A percentile compares a stretch with the other conserved stretches of the same genome.
Conservation (phyloP, 37 sponge, comb jelly and placozoan species). For the Axinella damicornis region DNA sequence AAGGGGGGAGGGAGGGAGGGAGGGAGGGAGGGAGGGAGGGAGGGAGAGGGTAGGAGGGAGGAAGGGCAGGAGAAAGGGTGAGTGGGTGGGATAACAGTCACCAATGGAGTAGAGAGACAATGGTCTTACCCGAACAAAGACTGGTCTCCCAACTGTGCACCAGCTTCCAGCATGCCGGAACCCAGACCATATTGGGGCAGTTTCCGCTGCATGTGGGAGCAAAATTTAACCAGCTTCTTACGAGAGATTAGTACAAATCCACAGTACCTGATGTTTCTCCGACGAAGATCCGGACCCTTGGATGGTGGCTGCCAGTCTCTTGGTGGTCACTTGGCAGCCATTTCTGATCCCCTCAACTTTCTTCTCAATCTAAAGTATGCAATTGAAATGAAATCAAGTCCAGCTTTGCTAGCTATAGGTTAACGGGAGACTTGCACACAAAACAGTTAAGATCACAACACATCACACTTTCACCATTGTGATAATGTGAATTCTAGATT, state of each 20-base stretch:
- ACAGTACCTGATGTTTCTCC: slow-evolving; percentile 81
- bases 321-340: slow-evolving; percentile 48
- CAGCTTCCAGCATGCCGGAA: slow-evolving; percentile 51
- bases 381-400: neutral
- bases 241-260: too few relatives aligned
- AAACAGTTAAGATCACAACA: too few relatives aligned
- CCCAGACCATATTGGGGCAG: slow-evolving; percentile 60
- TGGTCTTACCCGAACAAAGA: slow-evolving; percentile 52
- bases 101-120: too few relatives aligned
- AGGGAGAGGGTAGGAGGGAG: too few relatives aligned
- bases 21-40: neutral
- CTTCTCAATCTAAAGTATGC: slow-evolving; percentile 46
- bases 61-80: too few relatives aligned
- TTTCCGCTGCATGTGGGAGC: slow-evolving; percentile 50
- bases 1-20: neutral
- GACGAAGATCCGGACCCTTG: slow-evolving; percentile 66
- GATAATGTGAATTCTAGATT: too few relatives aligned
- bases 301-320: slow-evolving; percentile 45
- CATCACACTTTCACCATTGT: too few relatives aligned
- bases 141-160: slow-evolving; percentile 30
- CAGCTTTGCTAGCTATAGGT: too few relatives aligned
- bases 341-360: slow-evolving; percentile 73
- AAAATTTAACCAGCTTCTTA: too few relatives aligned
- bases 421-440: too few relatives aligned
- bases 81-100: neutral